Conservation (phyloP, 2,113 vertebrate genomes). For the Lepus timidus region DNA sequence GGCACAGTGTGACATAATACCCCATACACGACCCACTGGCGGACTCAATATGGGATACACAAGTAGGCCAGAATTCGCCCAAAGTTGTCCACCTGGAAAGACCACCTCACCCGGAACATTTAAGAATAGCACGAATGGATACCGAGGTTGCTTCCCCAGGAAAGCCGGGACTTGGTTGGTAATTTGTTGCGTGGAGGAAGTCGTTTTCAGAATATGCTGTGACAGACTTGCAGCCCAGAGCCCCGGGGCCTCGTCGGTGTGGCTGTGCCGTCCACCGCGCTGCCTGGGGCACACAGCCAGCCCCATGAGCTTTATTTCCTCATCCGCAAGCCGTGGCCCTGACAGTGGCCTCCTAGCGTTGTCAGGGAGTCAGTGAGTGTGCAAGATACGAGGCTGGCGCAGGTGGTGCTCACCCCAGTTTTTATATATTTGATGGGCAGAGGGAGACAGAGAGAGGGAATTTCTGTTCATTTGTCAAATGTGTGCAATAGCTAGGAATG, state of each 20-base stretch:
- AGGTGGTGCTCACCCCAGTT: background rate
- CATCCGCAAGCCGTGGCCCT: background rate
- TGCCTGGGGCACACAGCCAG: background rate
- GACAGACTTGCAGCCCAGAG: background rate
- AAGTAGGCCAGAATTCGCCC: background rate
- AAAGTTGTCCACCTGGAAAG: background rate
- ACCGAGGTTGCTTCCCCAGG: background rate
- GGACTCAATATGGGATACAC: background rate
- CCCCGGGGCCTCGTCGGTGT: background rate
- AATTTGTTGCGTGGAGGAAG: constrained; percentile 38
- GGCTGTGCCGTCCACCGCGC: background rate
- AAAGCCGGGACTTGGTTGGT: background rate
- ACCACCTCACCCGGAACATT: constrained; percentile 5
- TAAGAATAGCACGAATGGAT: background rate
- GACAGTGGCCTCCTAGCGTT: background rate
- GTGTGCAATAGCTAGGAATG: too few species aligned
- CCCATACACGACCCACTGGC: background rate
- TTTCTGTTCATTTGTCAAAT: too few species aligned
- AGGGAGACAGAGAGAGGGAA: too few species aligned
- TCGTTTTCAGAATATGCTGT: constrained; percentile 15
- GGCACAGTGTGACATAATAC: background rate
- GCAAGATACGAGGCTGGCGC: background rate
- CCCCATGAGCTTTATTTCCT: background rate
- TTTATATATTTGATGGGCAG: too few species aligned
- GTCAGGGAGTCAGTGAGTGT: background rate